Percentiles rank a stretch among this genome's conserved stretches.
phyloP scores from a whole-genome alignment of 2,888 invertebrate genomes.

The Clanis bilineata region DNA sequence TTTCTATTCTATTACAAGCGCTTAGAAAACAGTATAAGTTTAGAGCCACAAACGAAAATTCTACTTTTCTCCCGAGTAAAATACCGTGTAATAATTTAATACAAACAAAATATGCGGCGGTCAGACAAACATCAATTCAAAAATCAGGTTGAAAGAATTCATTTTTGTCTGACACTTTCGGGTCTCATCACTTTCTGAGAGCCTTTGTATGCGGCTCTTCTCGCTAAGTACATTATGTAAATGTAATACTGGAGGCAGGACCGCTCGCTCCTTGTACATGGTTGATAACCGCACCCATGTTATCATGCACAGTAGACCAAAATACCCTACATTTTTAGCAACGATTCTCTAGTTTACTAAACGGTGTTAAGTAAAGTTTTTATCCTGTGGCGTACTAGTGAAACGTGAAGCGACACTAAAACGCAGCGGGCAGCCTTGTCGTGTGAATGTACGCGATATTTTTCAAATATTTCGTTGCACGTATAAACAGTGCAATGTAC shows the following conservation, averaged over 20 bases:
- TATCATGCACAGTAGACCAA: conserved; percentile 36
- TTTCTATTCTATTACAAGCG: conserved; percentile 33
- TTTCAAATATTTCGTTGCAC: conserved; percentile 11
- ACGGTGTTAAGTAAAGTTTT: not conserved
- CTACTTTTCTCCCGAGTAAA: conserved; percentile 43
- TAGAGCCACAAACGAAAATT: conserved; percentile 43
- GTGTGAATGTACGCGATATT: conserved; percentile 21
- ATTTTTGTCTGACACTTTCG: conserved; percentile 53
- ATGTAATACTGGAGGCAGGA: conserved; percentile 71
- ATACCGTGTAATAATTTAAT: conserved; percentile 56
- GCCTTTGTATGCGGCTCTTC: conserved; percentile 70
- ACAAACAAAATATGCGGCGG: conserved; percentile 41
- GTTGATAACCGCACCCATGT: conserved; percentile 63
- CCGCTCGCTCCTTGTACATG: conserved; percentile 56
- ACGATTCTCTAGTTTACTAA: not conserved
- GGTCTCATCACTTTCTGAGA: conserved; percentile 62
- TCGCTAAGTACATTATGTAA: conserved; percentile 75
- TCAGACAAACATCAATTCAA: conserved; percentile 47
- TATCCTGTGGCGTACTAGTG: conserved; percentile 7
- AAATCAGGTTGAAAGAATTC: conserved; percentile 45
- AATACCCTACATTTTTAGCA: not conserved
- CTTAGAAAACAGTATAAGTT: conserved; percentile 36
- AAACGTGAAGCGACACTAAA: conserved; percentile 12
- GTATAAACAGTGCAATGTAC: conserved; percentile 9
- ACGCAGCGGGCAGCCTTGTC: conserved; percentile 23